phyloP scores from a whole-genome alignment of 2,113 vertebrate genomes.

The Phaethon lepturus region DNA sequence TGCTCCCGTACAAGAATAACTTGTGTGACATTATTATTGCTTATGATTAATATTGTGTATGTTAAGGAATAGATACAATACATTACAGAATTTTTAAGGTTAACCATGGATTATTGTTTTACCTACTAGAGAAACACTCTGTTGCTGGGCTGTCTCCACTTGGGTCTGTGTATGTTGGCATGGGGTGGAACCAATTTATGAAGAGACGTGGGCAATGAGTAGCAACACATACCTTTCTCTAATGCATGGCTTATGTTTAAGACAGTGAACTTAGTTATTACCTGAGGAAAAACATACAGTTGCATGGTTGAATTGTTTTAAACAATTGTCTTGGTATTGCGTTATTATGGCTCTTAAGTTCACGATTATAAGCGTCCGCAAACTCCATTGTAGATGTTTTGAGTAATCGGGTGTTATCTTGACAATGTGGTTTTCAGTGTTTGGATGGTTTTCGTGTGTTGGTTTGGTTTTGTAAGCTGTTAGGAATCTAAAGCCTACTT shows the following conservation, averaged over 20 bases:
- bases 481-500: not conserved
- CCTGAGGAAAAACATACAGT: not conserved
- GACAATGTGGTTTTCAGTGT: not conserved
- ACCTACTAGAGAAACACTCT: not conserved
- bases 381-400: no score
- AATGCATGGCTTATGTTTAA: not conserved
- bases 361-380: not conserved
- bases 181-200: not conserved
- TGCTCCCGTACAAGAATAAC: not conserved
- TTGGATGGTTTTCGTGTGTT: not conserved
- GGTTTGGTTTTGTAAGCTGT: not conserved
- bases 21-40: not conserved
- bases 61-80: not conserved
- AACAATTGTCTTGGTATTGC: not conserved
- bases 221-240: not conserved
- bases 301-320: not conserved
- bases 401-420: no score
- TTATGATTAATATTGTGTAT: not conserved
- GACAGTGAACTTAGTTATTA: not conserved
- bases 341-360: not conserved
- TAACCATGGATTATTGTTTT: not conserved
- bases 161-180: not conserved
- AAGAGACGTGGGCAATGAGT: not conserved
- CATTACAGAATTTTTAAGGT: not conserved
- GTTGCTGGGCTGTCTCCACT: not conserved